Evolutionary conservation across 2,888 invertebrate genomes (phyloP).

Genomic region (Lasioglossum marginatum): DNA sequence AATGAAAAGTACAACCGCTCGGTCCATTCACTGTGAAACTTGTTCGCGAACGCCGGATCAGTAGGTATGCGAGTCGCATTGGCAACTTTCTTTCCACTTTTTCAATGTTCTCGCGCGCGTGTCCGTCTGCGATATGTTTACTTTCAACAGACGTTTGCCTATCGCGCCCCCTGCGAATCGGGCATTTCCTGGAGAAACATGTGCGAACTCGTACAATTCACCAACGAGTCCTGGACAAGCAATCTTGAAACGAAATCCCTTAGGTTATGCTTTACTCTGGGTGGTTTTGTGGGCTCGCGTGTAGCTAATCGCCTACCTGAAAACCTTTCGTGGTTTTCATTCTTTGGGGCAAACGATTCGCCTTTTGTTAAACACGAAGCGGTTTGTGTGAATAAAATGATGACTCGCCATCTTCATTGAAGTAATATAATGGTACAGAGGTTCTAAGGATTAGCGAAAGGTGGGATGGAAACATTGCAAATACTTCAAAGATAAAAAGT

Average conservation of each 20-base stretch:
- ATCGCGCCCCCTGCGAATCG: constrained; percentile 3
- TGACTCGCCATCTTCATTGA: neutral
- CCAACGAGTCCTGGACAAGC: neutral
- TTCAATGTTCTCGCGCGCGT: constrained; percentile 51
- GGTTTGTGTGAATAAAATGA: neutral
- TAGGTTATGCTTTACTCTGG: neutral
- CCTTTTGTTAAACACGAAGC: neutral
- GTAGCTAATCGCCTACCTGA: neutral
- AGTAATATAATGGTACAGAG: neutral
- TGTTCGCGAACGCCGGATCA: constrained; percentile 62
- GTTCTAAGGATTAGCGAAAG: neutral
- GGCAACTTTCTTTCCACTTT: constrained; percentile 74
- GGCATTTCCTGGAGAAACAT: constrained; percentile 35
- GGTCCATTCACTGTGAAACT: constrained; percentile 71
- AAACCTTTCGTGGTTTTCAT: neutral
- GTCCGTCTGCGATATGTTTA: constrained; percentile 61
- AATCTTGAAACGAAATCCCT: neutral
- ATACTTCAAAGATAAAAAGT: neutral
- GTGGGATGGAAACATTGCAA: neutral
- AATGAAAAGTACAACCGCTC: constrained; percentile 68
- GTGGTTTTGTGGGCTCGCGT: neutral
- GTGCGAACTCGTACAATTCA: constrained; percentile 3
- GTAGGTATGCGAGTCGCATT: constrained; percentile 67
- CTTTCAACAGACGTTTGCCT: constrained; percentile 62
- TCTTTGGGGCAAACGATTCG: neutral